phyloP scores from a whole-genome alignment of 2,888 invertebrate species.

The Anoplius nigerrimus region DNA sequence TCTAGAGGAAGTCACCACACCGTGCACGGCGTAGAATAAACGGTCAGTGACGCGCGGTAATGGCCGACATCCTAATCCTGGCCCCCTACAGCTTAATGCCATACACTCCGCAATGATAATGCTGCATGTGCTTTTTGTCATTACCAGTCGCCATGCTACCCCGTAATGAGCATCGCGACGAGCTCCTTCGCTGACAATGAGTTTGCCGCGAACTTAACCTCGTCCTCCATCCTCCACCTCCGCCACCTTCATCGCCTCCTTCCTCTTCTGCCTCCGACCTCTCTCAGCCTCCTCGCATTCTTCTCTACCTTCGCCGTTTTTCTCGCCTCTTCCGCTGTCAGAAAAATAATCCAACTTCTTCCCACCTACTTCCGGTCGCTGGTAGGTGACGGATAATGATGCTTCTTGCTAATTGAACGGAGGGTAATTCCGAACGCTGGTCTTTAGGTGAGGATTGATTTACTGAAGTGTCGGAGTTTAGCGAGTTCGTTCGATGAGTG shows the following conservation, averaged over 20 bases:
- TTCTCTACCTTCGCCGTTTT: neutral
- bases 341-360: no score
- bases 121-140: constrained; percentile 70
- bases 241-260: neutral
- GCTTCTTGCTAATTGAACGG: no score
- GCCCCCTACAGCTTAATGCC: constrained; percentile 73
- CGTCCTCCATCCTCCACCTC: neutral
- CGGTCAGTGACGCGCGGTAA: constrained; percentile 74
- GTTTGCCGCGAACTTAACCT: constrained; percentile 17
- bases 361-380: no score
- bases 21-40: constrained; percentile 72
- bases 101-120: constrained; percentile 69
- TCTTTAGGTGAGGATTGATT: no score
- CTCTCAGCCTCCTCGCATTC: neutral
- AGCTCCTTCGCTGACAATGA: constrained; percentile 44
- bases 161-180: constrained; percentile 60
- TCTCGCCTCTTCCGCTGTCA: neutral
- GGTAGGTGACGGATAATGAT: no score
- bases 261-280: neutral
- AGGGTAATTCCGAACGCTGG: no score
- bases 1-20: constrained; percentile 72
- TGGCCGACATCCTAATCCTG: constrained; percentile 75
- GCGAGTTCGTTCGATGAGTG: no score
- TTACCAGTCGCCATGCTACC: constrained; percentile 60
- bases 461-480: no score